These are phyloP conservation scores for Montipora efflorescens DNA, from an alignment of 64 coral and sea anemone species.

Conservation along the genomic window DNA sequence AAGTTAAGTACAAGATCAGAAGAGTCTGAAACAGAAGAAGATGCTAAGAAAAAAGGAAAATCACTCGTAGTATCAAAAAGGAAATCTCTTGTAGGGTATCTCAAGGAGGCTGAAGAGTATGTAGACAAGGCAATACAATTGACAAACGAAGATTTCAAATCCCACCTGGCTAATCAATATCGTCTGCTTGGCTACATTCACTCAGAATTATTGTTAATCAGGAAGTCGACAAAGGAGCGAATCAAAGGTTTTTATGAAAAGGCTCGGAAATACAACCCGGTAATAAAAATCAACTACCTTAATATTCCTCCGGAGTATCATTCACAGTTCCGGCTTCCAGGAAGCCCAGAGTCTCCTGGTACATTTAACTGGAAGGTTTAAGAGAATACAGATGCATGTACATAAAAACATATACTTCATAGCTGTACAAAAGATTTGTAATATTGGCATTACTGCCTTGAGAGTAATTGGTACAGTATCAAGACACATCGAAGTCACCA, in stretches of 20 bases:
- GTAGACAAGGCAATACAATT: slow-evolving; percentile 69
- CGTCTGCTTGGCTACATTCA: slow-evolving; percentile 80
- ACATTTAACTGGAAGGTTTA: background rate
- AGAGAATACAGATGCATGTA: too few relatives aligned
- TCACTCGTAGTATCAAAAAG: background rate
- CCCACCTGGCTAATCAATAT: slow-evolving; percentile 64
- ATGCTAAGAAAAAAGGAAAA: too few relatives aligned
- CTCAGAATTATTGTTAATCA: slow-evolving; percentile 1
- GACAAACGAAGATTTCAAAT: slow-evolving; percentile 59
- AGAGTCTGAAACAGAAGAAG: too few relatives aligned
- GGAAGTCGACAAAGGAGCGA: slow-evolving; percentile 50
- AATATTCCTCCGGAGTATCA: slow-evolving; percentile 36
- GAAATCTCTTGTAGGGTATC: slow-evolving; percentile 30
- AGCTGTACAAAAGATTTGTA: too few relatives aligned
- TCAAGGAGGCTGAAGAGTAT: slow-evolving; percentile 62
- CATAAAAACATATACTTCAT: too few relatives aligned
- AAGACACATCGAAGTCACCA: too few relatives aligned
- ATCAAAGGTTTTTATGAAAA: slow-evolving; percentile 38
- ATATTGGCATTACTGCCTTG: too few relatives aligned
- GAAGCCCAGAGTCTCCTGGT: background rate
- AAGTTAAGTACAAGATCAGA: background rate
- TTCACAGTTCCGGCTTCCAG: background rate
- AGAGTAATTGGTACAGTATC: too few relatives aligned
- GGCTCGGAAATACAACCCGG: slow-evolving; percentile 59
- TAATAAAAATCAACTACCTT: slow-evolving; percentile 54